Evolutionary conservation across 2,888 invertebrate genomes (phyloP).

Genomic region (Heliconius ismenius): DNA sequence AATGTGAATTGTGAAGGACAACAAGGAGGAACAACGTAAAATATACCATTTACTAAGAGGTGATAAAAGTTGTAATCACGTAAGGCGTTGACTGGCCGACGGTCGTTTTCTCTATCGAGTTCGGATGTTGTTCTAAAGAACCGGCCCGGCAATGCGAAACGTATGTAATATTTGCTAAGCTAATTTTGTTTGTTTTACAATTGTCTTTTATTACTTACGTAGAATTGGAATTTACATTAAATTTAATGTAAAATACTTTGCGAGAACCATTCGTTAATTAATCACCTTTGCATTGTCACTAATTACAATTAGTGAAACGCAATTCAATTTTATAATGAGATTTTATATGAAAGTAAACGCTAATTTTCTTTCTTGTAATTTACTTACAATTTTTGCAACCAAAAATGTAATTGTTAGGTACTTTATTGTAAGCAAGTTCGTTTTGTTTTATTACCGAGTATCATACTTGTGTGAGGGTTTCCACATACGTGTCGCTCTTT

Average conservation of each 20-base stretch:
- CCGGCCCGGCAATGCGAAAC: slow-evolving; percentile 65
- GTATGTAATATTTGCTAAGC: slow-evolving; percentile 72
- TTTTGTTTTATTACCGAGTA: slow-evolving; percentile 34
- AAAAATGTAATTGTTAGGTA: slow-evolving; percentile 33
- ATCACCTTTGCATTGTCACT: slow-evolving; percentile 5
- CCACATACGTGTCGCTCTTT: slow-evolving; percentile 33
- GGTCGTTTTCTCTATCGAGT: slow-evolving; percentile 68
- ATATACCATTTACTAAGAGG: slow-evolving; percentile 64
- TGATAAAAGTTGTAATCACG: slow-evolving; percentile 67
- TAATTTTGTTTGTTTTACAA: slow-evolving; percentile 62
- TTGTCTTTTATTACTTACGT: slow-evolving; percentile 9
- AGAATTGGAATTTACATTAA: neutral
- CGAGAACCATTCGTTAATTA: slow-evolving; percentile 4
- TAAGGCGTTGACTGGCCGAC: slow-evolving; percentile 55
- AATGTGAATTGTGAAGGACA: slow-evolving; percentile 1
- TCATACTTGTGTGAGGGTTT: slow-evolving; percentile 36
- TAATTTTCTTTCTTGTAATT: slow-evolving; percentile 38
- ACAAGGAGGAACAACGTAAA: slow-evolving; percentile 45
- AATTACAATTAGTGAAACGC: slow-evolving; percentile 23
- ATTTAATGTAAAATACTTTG: neutral
- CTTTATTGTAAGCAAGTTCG: slow-evolving; percentile 32
- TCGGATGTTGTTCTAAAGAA: slow-evolving; percentile 61
- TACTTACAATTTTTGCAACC: slow-evolving; percentile 34
- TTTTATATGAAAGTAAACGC: slow-evolving; percentile 35
- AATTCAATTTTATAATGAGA: slow-evolving; percentile 32